Percentiles rank a stretch among this genome's conserved stretches.
phyloP scores from a whole-genome alignment of 2,113 vertebrate species.

The Corythoichthys intestinalis region DNA sequence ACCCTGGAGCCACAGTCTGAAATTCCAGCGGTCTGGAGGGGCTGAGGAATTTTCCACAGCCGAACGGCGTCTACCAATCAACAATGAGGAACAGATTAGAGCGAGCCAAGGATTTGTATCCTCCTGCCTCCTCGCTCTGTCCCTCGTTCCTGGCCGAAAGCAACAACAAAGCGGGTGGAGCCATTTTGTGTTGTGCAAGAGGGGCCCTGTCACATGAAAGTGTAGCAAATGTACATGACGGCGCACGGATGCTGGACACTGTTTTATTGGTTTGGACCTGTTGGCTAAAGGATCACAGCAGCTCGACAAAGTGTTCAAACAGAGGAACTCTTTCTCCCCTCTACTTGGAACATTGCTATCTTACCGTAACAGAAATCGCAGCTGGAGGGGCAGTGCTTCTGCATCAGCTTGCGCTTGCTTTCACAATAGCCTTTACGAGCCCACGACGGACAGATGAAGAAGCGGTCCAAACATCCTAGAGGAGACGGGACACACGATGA shows the following conservation, averaged over 20 bases:
- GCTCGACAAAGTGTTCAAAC: constrained; percentile 37
- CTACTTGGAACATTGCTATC: constrained; percentile 34
- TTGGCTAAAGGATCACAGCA: constrained; percentile 56
- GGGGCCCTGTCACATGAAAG: constrained; percentile 4
- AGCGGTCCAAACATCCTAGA: constrained; percentile 87
- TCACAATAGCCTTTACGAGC: constrained; percentile 85
- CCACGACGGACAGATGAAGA: constrained; percentile 85
- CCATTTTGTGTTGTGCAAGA: constrained; percentile 48
- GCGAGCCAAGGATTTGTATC: constrained; percentile 57
- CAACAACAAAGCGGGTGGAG: constrained; percentile 39
- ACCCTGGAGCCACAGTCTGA: constrained; percentile 72
- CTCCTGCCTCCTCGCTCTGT: constrained; percentile 54
- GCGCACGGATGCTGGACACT: constrained; percentile 10
- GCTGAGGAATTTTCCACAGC: constrained; percentile 72
- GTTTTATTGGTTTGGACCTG: constrained; percentile 49
- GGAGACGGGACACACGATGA: constrained; percentile 40
- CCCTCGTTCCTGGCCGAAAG: constrained; percentile 55
- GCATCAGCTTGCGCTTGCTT: constrained; percentile 82
- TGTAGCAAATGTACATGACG: constrained; percentile 1
- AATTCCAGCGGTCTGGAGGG: constrained; percentile 74
- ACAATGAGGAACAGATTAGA: constrained; percentile 71
- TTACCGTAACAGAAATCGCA: constrained; percentile 96
- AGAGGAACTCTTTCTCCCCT: constrained; percentile 33
- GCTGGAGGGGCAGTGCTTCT: constrained; percentile 89
- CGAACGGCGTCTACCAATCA: constrained; percentile 69